Evolutionary conservation across 2,888 invertebrate species (phyloP), one percentile per base, ranked within the genome.

Genomic region (Parapristionchus giblindavisi): DNA sequence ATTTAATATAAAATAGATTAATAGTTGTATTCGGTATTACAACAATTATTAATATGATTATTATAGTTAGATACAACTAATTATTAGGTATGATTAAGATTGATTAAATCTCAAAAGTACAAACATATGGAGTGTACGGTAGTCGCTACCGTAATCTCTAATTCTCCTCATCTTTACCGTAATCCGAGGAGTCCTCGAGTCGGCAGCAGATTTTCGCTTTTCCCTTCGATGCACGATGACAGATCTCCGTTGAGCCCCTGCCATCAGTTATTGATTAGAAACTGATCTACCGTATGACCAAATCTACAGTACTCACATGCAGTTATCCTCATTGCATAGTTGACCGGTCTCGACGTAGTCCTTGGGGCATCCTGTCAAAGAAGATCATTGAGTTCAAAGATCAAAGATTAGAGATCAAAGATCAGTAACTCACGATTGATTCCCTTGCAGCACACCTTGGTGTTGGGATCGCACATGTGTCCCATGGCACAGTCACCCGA

Each of bases 281-380:
- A 43, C 43, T 43, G 11, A 43, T 14, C 11, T 43, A 43, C 43
- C 11, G 17, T 43, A 43, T 14, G 56, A 56, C 32, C 56, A 58
- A 58, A 58, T 1, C 34, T 3, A 34, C 3, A 43, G 6, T 38
- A 29, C 60, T 60, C 48, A 72, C 58, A 60, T 60, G 60, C 60
- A 58, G 36, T 72, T 60, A 21, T 77, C 75, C 11, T 56, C 54
- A 17, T 76, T 76, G 76, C 83, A 83, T 36, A 77, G 73, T 66
- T 85, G 79, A 2, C 86, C 86, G 14, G 86, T 86, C 68, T 86
- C 86, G 5, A 84, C 85, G 75, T 81, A 82, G 58, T 81, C 81
- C 48, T 82, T 79, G 14, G 86, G 86, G 70, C 86, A 86, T 56
- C 81, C 85, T 85, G 78, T n/a, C 79, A 58, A 70, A 17, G 24